Conservation (phyloP, 2,797 vertebrate genomes). For the Distichodus sexfasciatus region DNA sequence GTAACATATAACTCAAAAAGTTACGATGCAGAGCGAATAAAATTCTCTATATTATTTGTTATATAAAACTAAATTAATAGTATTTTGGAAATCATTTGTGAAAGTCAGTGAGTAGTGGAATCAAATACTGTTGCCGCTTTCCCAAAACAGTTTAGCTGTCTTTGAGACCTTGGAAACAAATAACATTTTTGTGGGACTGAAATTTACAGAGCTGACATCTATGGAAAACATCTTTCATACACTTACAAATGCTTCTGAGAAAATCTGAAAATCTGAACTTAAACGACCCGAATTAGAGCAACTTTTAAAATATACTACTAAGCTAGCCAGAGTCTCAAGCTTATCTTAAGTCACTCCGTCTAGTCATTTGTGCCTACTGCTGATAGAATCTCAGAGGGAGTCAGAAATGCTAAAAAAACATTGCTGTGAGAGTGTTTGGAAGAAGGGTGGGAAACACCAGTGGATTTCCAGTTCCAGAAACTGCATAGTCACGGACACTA, state of each 20-base stretch:
- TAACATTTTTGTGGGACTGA: neutral
- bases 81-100: too few species aligned
- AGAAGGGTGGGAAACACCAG: conserved; percentile 9
- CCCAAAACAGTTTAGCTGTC: neutral
- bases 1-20: too few species aligned
- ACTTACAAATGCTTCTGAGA: neutral
- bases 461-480: conserved; percentile 8
- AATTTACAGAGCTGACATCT: neutral
- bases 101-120: neutral
- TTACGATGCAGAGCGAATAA: too few species aligned
- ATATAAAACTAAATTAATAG: neutral
- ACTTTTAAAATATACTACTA: neutral
- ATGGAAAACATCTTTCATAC: conserved; percentile 2
- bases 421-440: neutral
- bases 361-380: neutral
- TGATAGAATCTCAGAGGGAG: neutral
- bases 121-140: neutral
- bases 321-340: neutral
- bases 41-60: neutral
- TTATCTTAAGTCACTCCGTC: neutral
- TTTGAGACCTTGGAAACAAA: neutral
- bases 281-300: neutral
- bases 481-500: conserved; percentile 9
- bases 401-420: conserved; percentile 10
- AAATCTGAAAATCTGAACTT: neutral